phyloP scores from a whole-genome alignment of 1,140 invertebrate species.

The Hermetia illucens region DNA sequence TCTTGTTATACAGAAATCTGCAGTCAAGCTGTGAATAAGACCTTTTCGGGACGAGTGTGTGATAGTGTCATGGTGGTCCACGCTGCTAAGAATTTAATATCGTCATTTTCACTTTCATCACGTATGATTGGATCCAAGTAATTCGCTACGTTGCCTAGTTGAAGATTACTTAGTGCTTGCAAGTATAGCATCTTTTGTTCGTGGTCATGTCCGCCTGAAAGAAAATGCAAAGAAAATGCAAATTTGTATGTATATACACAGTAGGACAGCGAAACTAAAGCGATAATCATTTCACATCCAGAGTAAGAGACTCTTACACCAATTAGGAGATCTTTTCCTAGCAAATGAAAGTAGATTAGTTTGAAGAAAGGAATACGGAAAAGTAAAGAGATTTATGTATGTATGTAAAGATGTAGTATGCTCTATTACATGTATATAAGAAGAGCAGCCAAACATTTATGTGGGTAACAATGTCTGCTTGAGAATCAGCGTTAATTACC shows the following conservation, averaged over 20 bases:
- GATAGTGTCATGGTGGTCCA: constrained; percentile 43
- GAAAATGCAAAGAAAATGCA: not conserved
- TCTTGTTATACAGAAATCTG: not conserved
- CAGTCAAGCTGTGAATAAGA: constrained; percentile 13
- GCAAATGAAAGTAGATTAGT: no score
- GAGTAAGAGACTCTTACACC: no score
- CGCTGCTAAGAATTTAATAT: constrained; percentile 42
- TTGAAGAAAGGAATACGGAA: no score
- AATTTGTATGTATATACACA: not conserved
- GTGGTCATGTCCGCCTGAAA: constrained; percentile 44
- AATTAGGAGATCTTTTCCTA: no score
- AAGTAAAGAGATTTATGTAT: no score
- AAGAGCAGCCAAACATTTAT: no score
- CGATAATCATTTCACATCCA: no score
- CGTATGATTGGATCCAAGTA: constrained; percentile 43
- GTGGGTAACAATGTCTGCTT: no score
- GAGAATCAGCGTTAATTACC: no score
- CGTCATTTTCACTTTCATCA: constrained; percentile 32
- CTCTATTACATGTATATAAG: no score
- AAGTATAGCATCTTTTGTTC: constrained; percentile 53
- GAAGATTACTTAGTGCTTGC: constrained; percentile 48
- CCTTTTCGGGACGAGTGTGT: constrained; percentile 36
- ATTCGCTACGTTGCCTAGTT: constrained; percentile 41
- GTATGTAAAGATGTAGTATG: no score
- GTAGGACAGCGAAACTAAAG: no score